A percentile compares a stretch with the other conserved stretches of the same genome.
Evolutionary conservation across 1,140 invertebrate genomes (phyloP).

Genomic region (Eufriesea mexicana): DNA sequence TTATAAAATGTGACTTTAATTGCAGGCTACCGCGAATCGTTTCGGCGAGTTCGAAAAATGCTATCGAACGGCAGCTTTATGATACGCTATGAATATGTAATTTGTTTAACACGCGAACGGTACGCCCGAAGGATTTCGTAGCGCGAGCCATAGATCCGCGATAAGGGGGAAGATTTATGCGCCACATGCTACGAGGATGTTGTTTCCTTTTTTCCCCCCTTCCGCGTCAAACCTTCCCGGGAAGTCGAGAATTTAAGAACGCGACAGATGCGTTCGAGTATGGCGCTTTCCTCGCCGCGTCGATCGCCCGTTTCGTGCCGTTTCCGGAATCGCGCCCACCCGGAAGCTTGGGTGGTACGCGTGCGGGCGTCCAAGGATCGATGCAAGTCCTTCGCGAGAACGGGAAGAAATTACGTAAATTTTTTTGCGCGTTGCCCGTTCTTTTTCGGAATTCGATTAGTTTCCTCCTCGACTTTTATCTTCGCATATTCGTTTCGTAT

Average conservation of each 20-base stretch:
- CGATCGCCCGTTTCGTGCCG: background rate
- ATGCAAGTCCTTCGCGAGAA: too few relatives aligned
- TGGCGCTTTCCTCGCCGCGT: background rate
- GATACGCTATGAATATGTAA: slow-evolving; percentile 22
- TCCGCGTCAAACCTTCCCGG: background rate
- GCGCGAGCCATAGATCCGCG: slow-evolving; percentile 3
- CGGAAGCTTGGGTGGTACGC: too few relatives aligned
- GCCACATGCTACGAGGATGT: background rate
- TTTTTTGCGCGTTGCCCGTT: too few relatives aligned
- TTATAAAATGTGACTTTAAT: slow-evolving; percentile 14
- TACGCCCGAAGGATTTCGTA: slow-evolving; percentile 18
- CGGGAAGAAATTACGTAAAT: too few relatives aligned
- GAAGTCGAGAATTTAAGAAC: slow-evolving; percentile 11
- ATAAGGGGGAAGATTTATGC: slow-evolving; percentile 29
- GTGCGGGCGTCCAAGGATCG: too few relatives aligned
- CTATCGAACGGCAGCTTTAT: slow-evolving; percentile 17
- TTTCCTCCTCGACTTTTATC: too few relatives aligned
- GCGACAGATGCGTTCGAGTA: slow-evolving; percentile 10
- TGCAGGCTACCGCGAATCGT: background rate
- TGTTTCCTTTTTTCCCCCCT: background rate
- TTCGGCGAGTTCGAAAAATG: slow-evolving; percentile 18
- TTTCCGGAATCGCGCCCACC: background rate
- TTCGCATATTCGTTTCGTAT: too few relatives aligned
- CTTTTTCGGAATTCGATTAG: too few relatives aligned
- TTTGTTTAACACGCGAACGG: slow-evolving; percentile 29